Evolutionary conservation across 1,140 invertebrate species (phyloP), one percentile per base, ranked within the genome.

Genomic region (Atta cephalotes): DNA sequence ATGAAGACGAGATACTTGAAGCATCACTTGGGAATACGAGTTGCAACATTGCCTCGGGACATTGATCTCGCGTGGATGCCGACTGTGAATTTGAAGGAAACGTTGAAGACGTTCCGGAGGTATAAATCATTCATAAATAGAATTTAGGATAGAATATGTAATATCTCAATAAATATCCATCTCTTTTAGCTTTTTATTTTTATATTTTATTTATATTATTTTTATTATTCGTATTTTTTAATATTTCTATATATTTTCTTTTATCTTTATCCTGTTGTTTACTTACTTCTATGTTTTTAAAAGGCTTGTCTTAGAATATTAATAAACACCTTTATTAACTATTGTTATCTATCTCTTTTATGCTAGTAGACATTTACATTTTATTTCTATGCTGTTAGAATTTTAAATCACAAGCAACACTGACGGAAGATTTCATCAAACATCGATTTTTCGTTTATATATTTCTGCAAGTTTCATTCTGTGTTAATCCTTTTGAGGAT

Each of bases 61-160:
- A 71, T 65, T 0, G 93, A 95, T 62, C 74, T 95, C 1, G 94
- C 85, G 0, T 95, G 94, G 94, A 68, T 92, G 3, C 89, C 65
- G 21, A 85, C 45, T 1, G 7, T 16, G 0, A 82, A 91, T 18
- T 39, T 74, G 0, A 92, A 91, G n/a, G 58, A 68, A 0, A 78
- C 87, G 2, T 71, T 94, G 1, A 86, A 89, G 35, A 51, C 45
- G 0, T 93, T 93, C 49, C 88, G 92, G 1, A 88, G 85, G 85
- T 92, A 66, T 39, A 70, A 74, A 18, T 84, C 14, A 76, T 74
- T 84, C 70, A 51, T 18, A 63, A 74, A 35, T 16, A 71, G 16
- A 58, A 31, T 71, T 82, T 39, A 14, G 5, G 3, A 2, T 7
- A 14, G 28, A 45, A 72, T n/a, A 76, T 18, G 10, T 16, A 25